A percentile compares a stretch with the other conserved stretches of the same genome.
phyloP scores from a whole-genome alignment of 2,888 invertebrate genomes.

The Caenorhabditis sulstoni region DNA sequence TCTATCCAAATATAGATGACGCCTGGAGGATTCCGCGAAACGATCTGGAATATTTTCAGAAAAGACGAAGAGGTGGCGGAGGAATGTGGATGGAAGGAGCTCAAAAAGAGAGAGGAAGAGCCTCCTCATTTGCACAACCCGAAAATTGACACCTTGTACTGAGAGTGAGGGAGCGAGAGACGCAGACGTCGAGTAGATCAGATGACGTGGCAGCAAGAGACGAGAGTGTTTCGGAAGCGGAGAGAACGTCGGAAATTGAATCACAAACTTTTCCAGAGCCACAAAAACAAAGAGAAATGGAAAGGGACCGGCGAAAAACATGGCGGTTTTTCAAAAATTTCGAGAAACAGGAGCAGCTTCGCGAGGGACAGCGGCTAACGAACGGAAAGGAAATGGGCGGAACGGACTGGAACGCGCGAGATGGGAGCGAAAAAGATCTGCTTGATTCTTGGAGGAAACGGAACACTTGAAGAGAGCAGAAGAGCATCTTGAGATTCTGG shows the following conservation, averaged over 20 bases:
- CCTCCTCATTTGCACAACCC: conserved; percentile 35
- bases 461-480: too few species aligned
- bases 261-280: conserved; percentile 27
- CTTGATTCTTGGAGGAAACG: too few species aligned
- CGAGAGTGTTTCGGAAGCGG: conserved; percentile 12
- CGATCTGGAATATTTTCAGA: neutral
- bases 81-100: conserved; percentile 1
- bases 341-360: conserved; percentile 1
- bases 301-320: conserved; percentile 25
- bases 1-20: too few species aligned
- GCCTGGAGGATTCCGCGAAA: too few species aligned
- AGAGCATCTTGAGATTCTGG: too few species aligned
- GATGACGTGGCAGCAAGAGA: conserved; percentile 24
- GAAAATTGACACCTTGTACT: conserved; percentile 47
- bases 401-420: neutral
- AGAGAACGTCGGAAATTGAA: conserved; percentile 32
- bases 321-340: conserved; percentile 28
- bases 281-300: conserved; percentile 27
- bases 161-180: conserved; percentile 7
- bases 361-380: conserved; percentile 15
- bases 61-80: conserved; percentile 15
- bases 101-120: conserved; percentile 32
- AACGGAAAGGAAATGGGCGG: neutral
- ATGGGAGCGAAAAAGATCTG: neutral
- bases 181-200: conserved; percentile 6